phyloP scores from a whole-genome alignment of 2,797 vertebrate genomes.

The Eulemur rubriventer region DNA sequence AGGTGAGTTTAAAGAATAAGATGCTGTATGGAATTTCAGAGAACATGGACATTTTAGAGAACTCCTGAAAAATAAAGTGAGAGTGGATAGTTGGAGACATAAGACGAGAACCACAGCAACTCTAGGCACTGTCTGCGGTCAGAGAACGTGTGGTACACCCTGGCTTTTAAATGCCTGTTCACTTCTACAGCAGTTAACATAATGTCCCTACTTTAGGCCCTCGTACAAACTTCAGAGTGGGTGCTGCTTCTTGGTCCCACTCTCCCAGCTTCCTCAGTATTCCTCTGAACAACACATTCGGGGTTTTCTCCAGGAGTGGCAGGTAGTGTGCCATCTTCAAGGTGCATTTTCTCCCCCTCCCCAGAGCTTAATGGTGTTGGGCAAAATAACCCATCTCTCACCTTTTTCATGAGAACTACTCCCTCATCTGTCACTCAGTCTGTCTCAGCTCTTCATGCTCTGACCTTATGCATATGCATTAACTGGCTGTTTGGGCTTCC shows the following conservation, averaged over 20 bases:
- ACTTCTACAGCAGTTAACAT: neutral
- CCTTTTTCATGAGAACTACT: neutral
- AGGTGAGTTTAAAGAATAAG: neutral
- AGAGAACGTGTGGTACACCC: neutral
- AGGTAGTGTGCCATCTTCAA: neutral
- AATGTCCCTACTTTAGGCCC: neutral
- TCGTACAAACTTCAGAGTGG: neutral
- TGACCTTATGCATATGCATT: neutral
- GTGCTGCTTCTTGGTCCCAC: neutral
- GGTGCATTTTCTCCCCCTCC: neutral
- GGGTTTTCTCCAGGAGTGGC: neutral
- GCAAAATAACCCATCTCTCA: neutral
- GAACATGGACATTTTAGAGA: neutral
- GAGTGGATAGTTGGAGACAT: neutral
- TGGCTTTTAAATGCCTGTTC: neutral
- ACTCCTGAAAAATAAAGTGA: neutral
- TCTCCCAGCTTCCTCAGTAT: neutral
- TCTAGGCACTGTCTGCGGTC: neutral
- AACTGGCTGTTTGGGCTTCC: neutral
- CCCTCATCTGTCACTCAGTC: neutral
- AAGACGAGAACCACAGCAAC: neutral
- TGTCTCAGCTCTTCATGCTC: neutral
- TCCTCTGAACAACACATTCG: neutral
- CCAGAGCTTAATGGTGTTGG: neutral
- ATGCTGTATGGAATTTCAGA: neutral